These are phyloP conservation scores for Amphilophus citrinellus DNA, from an alignment of 2,113 vertebrate genomes.

Conservation along the genomic window DNA sequence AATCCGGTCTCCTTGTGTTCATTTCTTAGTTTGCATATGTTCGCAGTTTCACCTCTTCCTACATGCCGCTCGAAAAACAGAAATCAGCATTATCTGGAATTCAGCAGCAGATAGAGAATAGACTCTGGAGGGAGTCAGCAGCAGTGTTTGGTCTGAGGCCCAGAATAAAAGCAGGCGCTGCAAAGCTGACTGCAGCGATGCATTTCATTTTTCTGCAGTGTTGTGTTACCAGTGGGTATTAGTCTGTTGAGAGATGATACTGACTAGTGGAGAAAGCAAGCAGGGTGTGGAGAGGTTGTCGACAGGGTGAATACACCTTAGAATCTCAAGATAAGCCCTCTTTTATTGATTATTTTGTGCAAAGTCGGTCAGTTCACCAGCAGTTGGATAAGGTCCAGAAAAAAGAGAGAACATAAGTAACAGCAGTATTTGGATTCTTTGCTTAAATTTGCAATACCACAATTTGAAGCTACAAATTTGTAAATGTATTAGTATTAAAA, in stretches of 20 bases:
- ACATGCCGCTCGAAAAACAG: background rate
- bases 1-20: conserved; percentile 7
- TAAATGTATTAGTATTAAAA: background rate
- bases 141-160: conserved; percentile 21
- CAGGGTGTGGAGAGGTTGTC: conserved; percentile 59
- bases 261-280: conserved; percentile 33
- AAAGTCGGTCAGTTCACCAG: background rate
- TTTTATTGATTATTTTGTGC: background rate
- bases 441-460: background rate
- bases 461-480: background rate
- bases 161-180: conserved; percentile 38
- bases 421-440: background rate
- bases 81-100: conserved; percentile 37
- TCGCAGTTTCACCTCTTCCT: conserved; percentile 20
- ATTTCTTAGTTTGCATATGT: conserved; percentile 17
- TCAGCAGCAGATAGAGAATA: conserved; percentile 22
- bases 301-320: conserved; percentile 8
- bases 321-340: conserved; percentile 1
- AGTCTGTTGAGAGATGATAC: conserved; percentile 61
- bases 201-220: conserved; percentile 69
- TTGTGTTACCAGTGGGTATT: conserved; percentile 59
- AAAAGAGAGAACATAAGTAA: background rate
- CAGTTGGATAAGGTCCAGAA: background rate
- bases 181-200: conserved; percentile 53
- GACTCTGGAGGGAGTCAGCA: conserved; percentile 23